A percentile compares a stretch with the other conserved stretches of the same genome.
phyloP scores from a whole-genome alignment of 37 sponge, comb jelly and placozoan species.

The Bolinopsis microptera region DNA sequence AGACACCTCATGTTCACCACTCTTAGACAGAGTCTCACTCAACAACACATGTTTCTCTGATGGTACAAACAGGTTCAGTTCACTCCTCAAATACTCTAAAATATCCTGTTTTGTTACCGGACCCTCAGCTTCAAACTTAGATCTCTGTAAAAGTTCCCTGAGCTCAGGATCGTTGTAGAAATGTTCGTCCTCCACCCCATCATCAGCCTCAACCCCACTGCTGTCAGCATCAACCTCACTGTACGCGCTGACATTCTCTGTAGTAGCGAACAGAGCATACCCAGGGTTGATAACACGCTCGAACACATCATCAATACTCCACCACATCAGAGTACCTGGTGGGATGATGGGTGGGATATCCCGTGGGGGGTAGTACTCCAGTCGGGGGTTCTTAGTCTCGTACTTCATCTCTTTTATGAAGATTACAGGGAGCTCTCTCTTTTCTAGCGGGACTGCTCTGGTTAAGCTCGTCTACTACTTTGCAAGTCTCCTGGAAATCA shows the following conservation, averaged over 20 bases:
- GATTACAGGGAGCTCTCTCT: constrained; percentile 14
- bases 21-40: neutral
- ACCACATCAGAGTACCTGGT: constrained; percentile 58
- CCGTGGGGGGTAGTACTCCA: constrained; percentile 30
- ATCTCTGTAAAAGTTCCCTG: neutral
- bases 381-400: neutral
- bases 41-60: constrained; percentile 6
- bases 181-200: neutral
- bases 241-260: constrained; percentile 47
- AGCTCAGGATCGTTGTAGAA: neutral
- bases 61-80: constrained; percentile 25
- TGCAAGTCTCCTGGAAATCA: constrained; percentile 13
- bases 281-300: constrained; percentile 49
- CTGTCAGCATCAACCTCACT: neutral
- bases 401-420: neutral
- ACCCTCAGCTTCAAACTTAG: neutral
- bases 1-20: neutral
- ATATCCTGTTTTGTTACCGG: neutral
- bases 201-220: neutral
- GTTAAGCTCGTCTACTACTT: constrained; percentile 60
- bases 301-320: constrained; percentile 58
- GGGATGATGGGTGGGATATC: constrained; percentile 20
- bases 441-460: constrained; percentile 16
- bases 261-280: constrained; percentile 36
- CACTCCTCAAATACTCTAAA: neutral